A percentile compares a stretch with the other conserved stretches of the same genome.
phyloP scores from a whole-genome alignment of 2,888 invertebrate genomes.

The Ypsolopha scabrella region DNA sequence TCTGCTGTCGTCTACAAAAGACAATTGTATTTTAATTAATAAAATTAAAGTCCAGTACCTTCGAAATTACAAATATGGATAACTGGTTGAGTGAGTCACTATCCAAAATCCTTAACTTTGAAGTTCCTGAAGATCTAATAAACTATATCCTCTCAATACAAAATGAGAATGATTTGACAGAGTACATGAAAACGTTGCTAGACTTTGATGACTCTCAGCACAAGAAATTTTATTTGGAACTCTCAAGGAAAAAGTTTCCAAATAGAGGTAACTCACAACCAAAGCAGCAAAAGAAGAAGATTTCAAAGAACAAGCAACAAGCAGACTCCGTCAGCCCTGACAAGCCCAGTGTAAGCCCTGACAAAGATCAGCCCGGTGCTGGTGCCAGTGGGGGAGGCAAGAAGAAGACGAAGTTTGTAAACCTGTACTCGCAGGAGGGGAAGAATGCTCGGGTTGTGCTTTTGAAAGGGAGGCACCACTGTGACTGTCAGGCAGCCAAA shows the following conservation, averaged over 20 bases:
- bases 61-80: conserved; percentile 56
- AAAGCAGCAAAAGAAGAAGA: conserved; percentile 55
- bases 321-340: conserved; percentile 23
- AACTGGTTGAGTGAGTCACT: conserved; percentile 75
- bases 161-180: conserved; percentile 78
- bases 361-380: conserved; percentile 14
- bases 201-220: conserved; percentile 77
- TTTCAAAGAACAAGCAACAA: conserved; percentile 43
- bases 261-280: conserved; percentile 24
- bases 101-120: conserved; percentile 74
- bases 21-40: background rate
- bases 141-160: conserved; percentile 78
- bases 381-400: conserved; percentile 33
- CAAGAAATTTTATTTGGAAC: conserved; percentile 73
- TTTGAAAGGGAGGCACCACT: conserved; percentile 82
- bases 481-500: conserved; percentile 92
- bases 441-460: conserved; percentile 67
- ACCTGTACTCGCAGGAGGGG: conserved; percentile 81
- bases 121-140: conserved; percentile 78
- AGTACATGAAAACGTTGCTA: conserved; percentile 81
- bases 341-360: conserved; percentile 12
- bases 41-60: background rate
- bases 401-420: conserved; percentile 80
- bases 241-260: conserved; percentile 67
- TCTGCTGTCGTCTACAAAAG: background rate